Evolutionary conservation across 2,113 vertebrate species (phyloP).

Genomic region (Nothobranchius kuhntae): DNA sequence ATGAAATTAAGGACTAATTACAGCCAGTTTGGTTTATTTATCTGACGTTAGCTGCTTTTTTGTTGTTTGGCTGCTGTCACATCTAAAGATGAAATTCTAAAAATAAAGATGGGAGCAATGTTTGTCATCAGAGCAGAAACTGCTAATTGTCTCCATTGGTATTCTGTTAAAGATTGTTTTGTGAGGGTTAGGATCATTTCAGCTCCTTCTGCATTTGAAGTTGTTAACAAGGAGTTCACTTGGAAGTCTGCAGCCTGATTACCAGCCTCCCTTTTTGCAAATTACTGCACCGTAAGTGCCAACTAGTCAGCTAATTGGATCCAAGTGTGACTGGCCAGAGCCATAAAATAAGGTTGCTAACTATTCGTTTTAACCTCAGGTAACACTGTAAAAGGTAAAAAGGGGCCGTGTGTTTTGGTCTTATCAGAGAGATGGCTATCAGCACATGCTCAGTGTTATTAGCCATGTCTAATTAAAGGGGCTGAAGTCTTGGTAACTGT

Average conservation of each 20-base stretch:
- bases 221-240: slow-evolving; percentile 35
- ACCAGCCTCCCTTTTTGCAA: slow-evolving; percentile 27
- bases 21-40: slow-evolving; percentile 21
- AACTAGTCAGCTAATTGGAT: slow-evolving; percentile 59
- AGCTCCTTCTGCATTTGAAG: slow-evolving; percentile 34
- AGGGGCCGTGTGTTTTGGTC: slow-evolving; percentile 57
- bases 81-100: background rate
- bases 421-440: slow-evolving; percentile 81
- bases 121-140: background rate
- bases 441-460: slow-evolving; percentile 84
- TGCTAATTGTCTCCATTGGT: slow-evolving; percentile 4
- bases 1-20: slow-evolving; percentile 60
- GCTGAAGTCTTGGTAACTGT: slow-evolving; percentile 78
- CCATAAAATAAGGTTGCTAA: slow-evolving; percentile 54
- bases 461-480: slow-evolving; percentile 90
- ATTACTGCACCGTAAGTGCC: slow-evolving; percentile 44
- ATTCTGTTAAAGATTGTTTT: slow-evolving; percentile 4
- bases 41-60: slow-evolving; percentile 25
- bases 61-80: background rate
- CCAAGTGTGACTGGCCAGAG: slow-evolving; percentile 21
- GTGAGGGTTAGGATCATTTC: slow-evolving; percentile 12
- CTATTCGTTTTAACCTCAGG: slow-evolving; percentile 67
- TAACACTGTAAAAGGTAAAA: slow-evolving; percentile 60
- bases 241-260: slow-evolving; percentile 11
- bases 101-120: too few relatives aligned